Evolutionary conservation across 1,140 invertebrate species (phyloP), one percentile per base, ranked within the genome.

Genomic region (Zaprionus davidi): DNA sequence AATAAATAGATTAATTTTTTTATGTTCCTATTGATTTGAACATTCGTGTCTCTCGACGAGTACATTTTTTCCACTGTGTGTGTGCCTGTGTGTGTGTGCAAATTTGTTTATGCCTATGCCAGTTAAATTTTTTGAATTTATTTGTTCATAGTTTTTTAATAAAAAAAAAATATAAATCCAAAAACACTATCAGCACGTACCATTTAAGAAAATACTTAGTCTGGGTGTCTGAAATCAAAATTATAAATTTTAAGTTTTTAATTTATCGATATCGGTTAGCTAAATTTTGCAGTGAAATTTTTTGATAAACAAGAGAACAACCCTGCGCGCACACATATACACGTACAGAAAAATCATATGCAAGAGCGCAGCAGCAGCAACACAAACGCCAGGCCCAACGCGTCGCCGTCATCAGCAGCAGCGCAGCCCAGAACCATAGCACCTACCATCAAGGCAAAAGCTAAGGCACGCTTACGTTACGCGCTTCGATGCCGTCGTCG

Each of bases 331-430:
- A 64, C 67, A 63, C 53, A 75, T 49, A 12, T 31, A 49, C 26
- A 34, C 55, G 34, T 26, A 66, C 55, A 56, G 46, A 70, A 73
- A 70, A 70, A 70, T 65, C 67, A 75, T 75, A 75, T 75, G 67
- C 72, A 70, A 75, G 67, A 75, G 72, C 66, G 72, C 72, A 76
- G 68, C 73, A 76, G 72, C 72, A 76, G 68, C 68, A 76, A 71
- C 53, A 76, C 71, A 76, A 76, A 34, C 31, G 31, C 60, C 60
- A 56, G 68, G 67, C 67, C 67, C 72, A 71, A 75, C 72, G 72
- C 67, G 58, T 74, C 71, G 66, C 28, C 36, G 71, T 46, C 65
- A 38, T 70, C 66, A 41, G 34, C 38, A 34, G 28, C 12, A 34
- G 41, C 66, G 58, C 72, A 74, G 65, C 17, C 53, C 55, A 73